Conservation (phyloP, 2,113 vertebrate genomes). For the Corythoichthys intestinalis region DNA sequence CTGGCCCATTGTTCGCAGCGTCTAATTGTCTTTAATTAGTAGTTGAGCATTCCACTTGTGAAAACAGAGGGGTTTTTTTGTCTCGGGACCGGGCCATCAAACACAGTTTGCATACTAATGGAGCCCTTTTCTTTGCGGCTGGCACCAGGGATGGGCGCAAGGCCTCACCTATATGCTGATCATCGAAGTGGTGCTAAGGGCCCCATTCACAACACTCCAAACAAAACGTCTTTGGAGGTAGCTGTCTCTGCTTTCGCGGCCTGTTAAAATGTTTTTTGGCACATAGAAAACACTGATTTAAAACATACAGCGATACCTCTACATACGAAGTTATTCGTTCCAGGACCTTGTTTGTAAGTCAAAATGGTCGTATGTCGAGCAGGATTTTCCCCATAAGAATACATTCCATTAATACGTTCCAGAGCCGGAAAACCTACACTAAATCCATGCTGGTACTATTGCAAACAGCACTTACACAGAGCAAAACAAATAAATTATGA, state of each 20-base stretch:
- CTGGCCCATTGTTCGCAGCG: conserved; percentile 60
- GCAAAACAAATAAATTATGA: too few species aligned
- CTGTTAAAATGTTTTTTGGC: too few species aligned
- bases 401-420: too few species aligned
- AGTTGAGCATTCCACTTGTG: conserved; percentile 68
- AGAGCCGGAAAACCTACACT: too few species aligned
- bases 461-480: too few species aligned
- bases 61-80: conserved; percentile 64
- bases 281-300: too few species aligned
- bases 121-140: conserved; percentile 43
- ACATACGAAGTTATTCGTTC: too few species aligned
- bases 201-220: conserved; percentile 2
- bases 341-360: too few species aligned
- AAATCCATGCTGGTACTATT: too few species aligned
- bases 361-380: too few species aligned
- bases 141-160: conserved; percentile 56
- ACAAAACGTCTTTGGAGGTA: neutral
- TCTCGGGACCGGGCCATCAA: conserved; percentile 62
- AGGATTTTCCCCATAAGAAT: too few species aligned
- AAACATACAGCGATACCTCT: too few species aligned
- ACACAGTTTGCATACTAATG: conserved; percentile 71
- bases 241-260: neutral
- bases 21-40: conserved; percentile 78
- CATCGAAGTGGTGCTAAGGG: conserved; percentile 29
- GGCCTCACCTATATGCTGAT: conserved; percentile 49